Evolutionary conservation across 2,113 vertebrate species (phyloP).

Genomic region (Cettia cetti): DNA sequence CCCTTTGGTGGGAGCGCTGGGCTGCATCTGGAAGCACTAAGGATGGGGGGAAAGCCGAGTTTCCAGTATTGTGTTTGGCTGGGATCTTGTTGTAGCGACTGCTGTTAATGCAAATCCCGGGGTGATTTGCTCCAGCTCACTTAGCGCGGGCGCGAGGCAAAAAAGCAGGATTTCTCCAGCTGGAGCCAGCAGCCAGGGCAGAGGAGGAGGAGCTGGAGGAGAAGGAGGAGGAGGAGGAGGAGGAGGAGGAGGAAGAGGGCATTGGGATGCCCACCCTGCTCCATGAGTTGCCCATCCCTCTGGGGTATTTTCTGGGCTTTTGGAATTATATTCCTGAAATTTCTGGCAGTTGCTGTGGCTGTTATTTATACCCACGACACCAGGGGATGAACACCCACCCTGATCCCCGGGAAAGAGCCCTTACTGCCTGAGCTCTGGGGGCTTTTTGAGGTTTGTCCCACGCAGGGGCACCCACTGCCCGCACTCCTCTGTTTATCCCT

Average conservation of each 20-base stretch:
- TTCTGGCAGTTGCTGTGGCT: neutral
- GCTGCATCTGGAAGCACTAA: conserved; percentile 59
- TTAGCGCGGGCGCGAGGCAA: neutral
- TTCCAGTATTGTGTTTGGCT: conserved; percentile 45
- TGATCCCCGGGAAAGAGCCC: accelerated
- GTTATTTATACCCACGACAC: accelerated
- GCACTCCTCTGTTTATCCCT: neutral
- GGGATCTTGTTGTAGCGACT: conserved; percentile 37
- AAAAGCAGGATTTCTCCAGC: neutral
- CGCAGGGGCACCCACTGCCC: neutral
- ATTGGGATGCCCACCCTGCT: accelerated
- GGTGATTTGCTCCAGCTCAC: conserved; percentile 22
- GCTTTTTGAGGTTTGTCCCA: neutral
- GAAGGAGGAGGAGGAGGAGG: neutral
- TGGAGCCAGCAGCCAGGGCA: neutral
- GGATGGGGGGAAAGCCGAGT: neutral
- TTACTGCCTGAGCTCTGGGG: neutral
- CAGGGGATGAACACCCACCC: neutral
- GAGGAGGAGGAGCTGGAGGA: neutral
- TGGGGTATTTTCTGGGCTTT: neutral
- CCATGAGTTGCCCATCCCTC: accelerated
- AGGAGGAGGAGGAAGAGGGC: neutral
- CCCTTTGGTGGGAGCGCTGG: neutral
- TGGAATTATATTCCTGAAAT: accelerated
- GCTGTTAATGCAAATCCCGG: conserved; percentile 59